Evolutionary conservation across 2,113 vertebrate species (phyloP).

Genomic region (Taurulus bubalis): DNA sequence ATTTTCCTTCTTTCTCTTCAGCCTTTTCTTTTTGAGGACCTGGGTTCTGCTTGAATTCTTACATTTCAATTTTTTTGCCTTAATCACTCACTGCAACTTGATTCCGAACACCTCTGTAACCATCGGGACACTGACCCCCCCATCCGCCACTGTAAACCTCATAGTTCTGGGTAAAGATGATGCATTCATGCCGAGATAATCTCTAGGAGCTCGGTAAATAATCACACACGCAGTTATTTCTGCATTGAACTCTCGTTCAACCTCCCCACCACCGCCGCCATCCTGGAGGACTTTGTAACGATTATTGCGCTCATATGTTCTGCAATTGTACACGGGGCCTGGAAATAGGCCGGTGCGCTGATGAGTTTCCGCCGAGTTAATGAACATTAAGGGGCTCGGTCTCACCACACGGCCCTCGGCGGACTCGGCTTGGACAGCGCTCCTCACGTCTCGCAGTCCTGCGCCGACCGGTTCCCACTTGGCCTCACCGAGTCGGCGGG

Average conservation of each 20-base stretch:
- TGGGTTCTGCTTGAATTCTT: constrained; percentile 9
- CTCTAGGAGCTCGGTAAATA: constrained; percentile 2
- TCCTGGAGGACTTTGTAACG: constrained; percentile 64
- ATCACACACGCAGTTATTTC: constrained; percentile 56
- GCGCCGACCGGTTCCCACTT: constrained; percentile 43
- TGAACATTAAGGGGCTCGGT: constrained; percentile 60
- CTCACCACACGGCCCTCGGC: constrained; percentile 39
- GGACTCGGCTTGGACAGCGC: constrained; percentile 47
- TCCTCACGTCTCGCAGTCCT: constrained; percentile 33
- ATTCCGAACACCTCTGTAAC: not conserved
- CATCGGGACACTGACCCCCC: not conserved
- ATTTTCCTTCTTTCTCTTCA: constrained; percentile 19
- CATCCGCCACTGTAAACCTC: not conserved
- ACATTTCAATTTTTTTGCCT: not conserved
- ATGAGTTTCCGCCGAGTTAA: constrained; percentile 64
- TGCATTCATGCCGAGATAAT: constrained; percentile 6
- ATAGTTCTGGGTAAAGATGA: not conserved
- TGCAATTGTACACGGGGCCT: constrained; percentile 62
- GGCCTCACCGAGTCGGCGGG: constrained; percentile 14
- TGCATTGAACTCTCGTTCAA: constrained; percentile 64
- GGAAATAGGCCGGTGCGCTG: constrained; percentile 60
- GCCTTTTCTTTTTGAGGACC: constrained; percentile 13
- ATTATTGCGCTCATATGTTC: constrained; percentile 62
- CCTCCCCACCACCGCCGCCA: constrained; percentile 28
- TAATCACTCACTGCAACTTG: not conserved